Conservation (phyloP, 2,113 vertebrate genomes). For the Serilophus lunatus region DNA sequence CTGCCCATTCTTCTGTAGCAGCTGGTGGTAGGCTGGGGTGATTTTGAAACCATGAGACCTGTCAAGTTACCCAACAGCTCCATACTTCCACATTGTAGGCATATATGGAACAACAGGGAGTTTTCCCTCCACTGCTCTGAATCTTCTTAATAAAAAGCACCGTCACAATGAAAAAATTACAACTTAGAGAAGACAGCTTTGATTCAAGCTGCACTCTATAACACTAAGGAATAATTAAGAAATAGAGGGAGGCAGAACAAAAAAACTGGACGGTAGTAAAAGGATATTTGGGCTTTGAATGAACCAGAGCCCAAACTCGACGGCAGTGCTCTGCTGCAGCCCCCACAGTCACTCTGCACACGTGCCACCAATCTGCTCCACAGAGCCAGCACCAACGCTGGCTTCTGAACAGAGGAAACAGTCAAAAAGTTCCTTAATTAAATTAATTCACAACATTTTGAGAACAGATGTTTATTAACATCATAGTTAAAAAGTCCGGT, state of each 20-base stretch:
- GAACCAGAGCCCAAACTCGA: neutral
- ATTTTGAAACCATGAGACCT: neutral
- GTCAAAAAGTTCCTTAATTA: neutral
- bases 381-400: neutral
- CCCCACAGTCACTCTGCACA: neutral
- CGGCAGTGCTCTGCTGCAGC: neutral
- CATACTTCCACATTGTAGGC: fast-evolving
- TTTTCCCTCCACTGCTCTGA: neutral
- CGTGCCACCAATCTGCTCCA: neutral
- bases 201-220: neutral
- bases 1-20: neutral
- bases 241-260: neutral
- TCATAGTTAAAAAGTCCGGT: neutral
- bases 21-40: neutral
- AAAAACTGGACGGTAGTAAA: neutral
- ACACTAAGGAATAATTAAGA: neutral
- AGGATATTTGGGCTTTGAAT: neutral
- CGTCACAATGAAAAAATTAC: neutral
- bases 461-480: neutral
- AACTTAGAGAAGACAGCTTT: neutral
- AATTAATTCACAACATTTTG: neutral
- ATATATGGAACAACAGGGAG: fast-evolving
- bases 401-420: neutral
- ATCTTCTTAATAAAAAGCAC: neutral
- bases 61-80: neutral